Percentiles rank a stretch among this genome's conserved stretches.
Evolutionary conservation across 2,888 invertebrate species (phyloP).

Genomic region (Subacronicta megacephala): DNA sequence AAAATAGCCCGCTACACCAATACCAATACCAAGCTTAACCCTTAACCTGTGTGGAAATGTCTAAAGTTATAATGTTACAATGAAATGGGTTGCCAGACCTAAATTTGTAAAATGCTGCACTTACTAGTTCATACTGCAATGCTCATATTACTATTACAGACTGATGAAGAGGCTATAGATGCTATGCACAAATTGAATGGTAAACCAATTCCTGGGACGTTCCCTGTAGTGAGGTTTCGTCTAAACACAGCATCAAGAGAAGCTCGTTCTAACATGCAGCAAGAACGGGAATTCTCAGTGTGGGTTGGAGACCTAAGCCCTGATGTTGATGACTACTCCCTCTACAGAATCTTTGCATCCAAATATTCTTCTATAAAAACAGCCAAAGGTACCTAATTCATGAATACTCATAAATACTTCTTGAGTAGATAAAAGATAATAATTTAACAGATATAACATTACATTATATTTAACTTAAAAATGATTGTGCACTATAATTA

Average conservation of each 20-base stretch:
- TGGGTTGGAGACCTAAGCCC: slow-evolving; percentile 98
- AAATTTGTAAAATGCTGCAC: no score
- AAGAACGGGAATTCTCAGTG: slow-evolving; percentile 97
- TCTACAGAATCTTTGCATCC: slow-evolving; percentile 97
- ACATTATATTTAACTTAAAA: no score
- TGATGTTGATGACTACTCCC: slow-evolving; percentile 98
- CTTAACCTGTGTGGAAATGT: no score
- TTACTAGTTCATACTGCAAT: no score
- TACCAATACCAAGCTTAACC: no score
- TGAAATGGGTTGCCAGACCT: no score
- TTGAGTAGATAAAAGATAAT: not conserved
- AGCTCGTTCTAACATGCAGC: slow-evolving; percentile 84
- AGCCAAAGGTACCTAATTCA: slow-evolving; percentile 98
- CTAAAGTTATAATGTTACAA: no score
- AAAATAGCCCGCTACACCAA: no score
- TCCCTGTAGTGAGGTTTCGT: slow-evolving; percentile 95
- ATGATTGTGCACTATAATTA: no score
- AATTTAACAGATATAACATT: no score
- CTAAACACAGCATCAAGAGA: slow-evolving; percentile 96
- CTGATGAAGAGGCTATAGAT: slow-evolving; percentile 97
- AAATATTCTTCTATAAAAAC: slow-evolving; percentile 98
- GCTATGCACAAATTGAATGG: slow-evolving; percentile 98
- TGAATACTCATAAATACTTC: no score
- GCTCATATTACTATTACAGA: no score
- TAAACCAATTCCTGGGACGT: slow-evolving; percentile 97